These are phyloP conservation scores for Trichogramma evanescens DNA, from an alignment of 2,888 invertebrate species.

Conservation along the genomic window DNA sequence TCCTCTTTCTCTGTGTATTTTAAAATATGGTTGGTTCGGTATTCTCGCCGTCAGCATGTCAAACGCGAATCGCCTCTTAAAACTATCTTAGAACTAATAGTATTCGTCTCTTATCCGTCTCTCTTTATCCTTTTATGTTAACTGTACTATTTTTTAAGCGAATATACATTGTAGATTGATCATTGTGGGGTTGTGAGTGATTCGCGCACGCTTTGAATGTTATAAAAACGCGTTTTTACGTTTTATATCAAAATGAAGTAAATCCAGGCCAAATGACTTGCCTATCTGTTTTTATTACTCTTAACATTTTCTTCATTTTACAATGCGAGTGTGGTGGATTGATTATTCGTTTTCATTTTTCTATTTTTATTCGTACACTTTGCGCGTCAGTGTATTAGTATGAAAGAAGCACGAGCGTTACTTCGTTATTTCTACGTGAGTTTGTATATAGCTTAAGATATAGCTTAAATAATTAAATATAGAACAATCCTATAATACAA, in stretches of 20 bases:
- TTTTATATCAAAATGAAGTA: slow-evolving; percentile 15
- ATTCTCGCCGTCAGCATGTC: neutral
- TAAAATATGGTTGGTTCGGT: slow-evolving; percentile 3
- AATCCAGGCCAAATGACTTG: slow-evolving; percentile 1
- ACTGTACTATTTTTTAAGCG: neutral
- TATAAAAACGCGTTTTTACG: slow-evolving; percentile 10
- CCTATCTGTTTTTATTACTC: neutral
- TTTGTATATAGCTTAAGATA: slow-evolving; percentile 24
- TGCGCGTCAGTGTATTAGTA: neutral
- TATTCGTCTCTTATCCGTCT: neutral
- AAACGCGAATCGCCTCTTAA: slow-evolving; percentile 7
- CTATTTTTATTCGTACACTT: neutral
- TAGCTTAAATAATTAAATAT: slow-evolving; percentile 19
- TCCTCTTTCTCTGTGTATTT: slow-evolving; percentile 14
- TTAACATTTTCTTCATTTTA: neutral
- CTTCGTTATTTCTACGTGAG: slow-evolving; percentile 20
- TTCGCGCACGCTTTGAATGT: slow-evolving; percentile 1
- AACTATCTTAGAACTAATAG: neutral
- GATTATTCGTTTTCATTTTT: neutral
- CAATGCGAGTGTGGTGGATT: neutral
- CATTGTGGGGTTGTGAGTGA: neutral
- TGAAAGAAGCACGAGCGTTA: slow-evolving; percentile 3
- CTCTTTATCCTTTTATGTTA: neutral
- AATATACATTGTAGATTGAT: neutral
- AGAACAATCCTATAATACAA: slow-evolving; percentile 14